These are phyloP conservation scores for Aphrophora alni DNA, from an alignment of 2,888 invertebrate genomes.

Conservation along the genomic window DNA sequence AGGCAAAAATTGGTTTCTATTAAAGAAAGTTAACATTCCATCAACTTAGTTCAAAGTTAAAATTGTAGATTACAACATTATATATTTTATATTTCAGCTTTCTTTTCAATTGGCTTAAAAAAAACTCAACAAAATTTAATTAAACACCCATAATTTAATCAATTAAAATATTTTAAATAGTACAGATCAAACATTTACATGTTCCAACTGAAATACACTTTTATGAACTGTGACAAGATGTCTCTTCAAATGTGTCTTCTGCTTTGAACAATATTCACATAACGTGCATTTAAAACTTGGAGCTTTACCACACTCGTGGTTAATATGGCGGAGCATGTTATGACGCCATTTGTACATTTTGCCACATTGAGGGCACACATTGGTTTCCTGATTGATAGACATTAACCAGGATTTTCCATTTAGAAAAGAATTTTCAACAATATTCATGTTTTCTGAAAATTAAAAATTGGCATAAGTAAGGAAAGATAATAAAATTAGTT, in stretches of 20 bases:
- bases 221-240: conserved; percentile 46
- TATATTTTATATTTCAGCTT: no score
- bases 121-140: no score
- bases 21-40: no score
- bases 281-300: conserved; percentile 56
- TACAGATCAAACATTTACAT: no score
- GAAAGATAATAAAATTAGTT: no score
- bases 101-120: no score
- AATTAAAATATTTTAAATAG: no score
- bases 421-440: neutral
- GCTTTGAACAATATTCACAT: conserved; percentile 56
- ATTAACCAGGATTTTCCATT: neutral
- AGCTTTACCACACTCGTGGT: conserved; percentile 57
- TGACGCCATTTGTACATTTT: conserved; percentile 50
- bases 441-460: neutral
- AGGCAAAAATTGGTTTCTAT: no score
- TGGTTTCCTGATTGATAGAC: neutral
- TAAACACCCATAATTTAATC: no score
- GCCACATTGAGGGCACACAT: conserved; percentile 46
- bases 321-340: conserved; percentile 53
- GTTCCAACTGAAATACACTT: neutral
- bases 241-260: conserved; percentile 55
- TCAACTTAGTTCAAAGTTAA: no score
- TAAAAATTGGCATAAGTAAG: neutral
- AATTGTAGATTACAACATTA: no score